Conservation (phyloP, 2,113 vertebrate genomes). For the Xenopus laevis region DNA sequence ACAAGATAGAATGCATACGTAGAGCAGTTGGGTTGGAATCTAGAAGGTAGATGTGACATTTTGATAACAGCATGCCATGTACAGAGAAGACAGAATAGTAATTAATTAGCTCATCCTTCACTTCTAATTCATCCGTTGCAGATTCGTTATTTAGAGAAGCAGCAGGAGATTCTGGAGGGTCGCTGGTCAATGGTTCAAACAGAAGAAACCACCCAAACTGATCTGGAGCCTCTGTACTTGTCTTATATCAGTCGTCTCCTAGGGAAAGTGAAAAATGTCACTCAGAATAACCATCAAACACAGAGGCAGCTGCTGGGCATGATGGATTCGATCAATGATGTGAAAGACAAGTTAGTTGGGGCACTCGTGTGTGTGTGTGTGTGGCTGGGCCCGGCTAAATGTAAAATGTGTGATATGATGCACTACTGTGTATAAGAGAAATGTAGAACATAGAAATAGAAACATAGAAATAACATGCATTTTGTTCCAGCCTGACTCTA, state of each 20-base stretch:
- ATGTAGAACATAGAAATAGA: no score
- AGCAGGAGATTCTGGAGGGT: slow-evolving; percentile 17
- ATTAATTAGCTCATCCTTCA: background rate
- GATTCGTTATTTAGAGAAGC: slow-evolving; percentile 33
- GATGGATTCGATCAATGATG: slow-evolving; percentile 72
- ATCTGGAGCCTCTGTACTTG: slow-evolving; percentile 74
- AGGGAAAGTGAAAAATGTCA: slow-evolving; percentile 68
- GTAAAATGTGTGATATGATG: no score
- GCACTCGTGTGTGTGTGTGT: slow-evolving; percentile 42
- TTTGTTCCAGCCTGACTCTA: no score
- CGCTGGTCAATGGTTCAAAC: slow-evolving; percentile 23
- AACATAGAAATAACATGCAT: no score
- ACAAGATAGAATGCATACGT: background rate
- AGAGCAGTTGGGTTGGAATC: background rate
- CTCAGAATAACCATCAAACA: slow-evolving; percentile 70
- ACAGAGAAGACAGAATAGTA: no score
- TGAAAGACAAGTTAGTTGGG: slow-evolving; percentile 70
- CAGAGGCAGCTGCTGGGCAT: slow-evolving; percentile 72
- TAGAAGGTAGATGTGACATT: background rate
- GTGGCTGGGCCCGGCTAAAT: slow-evolving; percentile 54
- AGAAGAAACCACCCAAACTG: slow-evolving; percentile 57
- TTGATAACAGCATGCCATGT: background rate
- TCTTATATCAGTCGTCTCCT: slow-evolving; percentile 74
- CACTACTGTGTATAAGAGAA: no score
- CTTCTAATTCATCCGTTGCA: background rate